Base-by-base conservation (phyloP, 2,113 vertebrate species). In the Psettodes erumei region DNA sequence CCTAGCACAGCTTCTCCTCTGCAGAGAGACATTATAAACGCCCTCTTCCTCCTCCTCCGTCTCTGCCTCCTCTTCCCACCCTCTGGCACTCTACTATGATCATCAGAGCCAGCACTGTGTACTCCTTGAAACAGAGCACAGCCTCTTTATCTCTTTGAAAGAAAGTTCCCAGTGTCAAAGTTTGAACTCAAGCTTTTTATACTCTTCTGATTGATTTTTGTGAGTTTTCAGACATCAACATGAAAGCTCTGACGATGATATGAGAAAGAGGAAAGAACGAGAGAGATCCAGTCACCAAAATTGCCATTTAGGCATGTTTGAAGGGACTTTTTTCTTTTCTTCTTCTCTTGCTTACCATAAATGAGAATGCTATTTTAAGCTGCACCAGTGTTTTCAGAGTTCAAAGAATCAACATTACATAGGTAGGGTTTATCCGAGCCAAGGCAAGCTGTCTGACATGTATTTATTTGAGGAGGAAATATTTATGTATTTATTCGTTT, bases 401-500 rank as follows among this genome's bases (percentile, higher is more conserved):
- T 38, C 28, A 71, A 19, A 77, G 38, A 47, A 13, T 75, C 4
- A 63, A 9, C 47, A 50, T 54, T 42, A 32, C 2, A 23, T 37
- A 58, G 56, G 51, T 54, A 32, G 32, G 32, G 13, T 74, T 63
- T 60, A 81, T 72, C 62, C 72, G 86, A 65, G 78, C 75, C 88
- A 89, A 75, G 88, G 74, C 77, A 82, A 86, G 75, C 37, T 64
- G 77, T 74, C 56, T 71, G 47, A 62, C 68, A 53, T 75, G 69
- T 94, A 92, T 92, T 90, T 94, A 93, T 93, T 87, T 82, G 86
- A 86, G 56, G 75, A 42, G 69, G 79, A 77, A 60, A 77, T 94
- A 93, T 93, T 92, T 93, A 93, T 94, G 84, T 94, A 94, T 94
- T 93, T 94, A 94, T 94, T 94, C 85, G 73, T 92, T 93, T 92